Conservation (phyloP, 2,888 invertebrate species). For the Steinernema carpocapsae region DNA sequence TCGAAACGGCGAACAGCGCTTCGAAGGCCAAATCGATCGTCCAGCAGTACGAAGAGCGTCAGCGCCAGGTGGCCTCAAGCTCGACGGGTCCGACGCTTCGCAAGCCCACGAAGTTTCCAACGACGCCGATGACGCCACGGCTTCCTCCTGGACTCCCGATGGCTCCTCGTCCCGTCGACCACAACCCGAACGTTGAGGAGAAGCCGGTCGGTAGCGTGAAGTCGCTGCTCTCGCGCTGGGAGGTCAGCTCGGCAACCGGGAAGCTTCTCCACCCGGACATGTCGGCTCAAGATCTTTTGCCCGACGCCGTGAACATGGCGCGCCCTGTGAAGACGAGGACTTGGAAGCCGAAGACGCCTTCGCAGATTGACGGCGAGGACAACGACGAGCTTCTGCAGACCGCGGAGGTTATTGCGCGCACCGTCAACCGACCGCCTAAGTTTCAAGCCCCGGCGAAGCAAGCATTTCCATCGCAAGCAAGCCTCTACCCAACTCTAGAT, state of each 20-base stretch:
- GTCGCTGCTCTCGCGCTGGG: slow-evolving; percentile 4
- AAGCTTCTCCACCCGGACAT: background rate
- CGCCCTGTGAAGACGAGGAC: background rate
- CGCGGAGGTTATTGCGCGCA: no score
- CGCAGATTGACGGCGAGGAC: background rate
- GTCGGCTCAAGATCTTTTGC: background rate
- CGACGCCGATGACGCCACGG: background rate
- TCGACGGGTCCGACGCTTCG: background rate
- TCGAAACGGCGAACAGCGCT: background rate
- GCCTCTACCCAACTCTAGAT: background rate
- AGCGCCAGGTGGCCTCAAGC: background rate
- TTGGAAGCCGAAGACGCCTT: background rate
- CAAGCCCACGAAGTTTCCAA: slow-evolving; percentile 18
- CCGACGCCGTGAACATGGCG: background rate
- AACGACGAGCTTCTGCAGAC: no score
- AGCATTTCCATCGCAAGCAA: no score
- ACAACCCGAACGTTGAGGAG: slow-evolving; percentile 2
- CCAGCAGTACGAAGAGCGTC: slow-evolving; percentile 19
- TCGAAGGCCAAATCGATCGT: slow-evolving; percentile 12
- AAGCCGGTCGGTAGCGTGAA: background rate
- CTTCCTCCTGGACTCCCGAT: background rate
- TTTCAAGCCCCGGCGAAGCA: no score
- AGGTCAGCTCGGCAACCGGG: slow-evolving; percentile 4
- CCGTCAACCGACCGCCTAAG: no score
- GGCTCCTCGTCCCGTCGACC: background rate